These are phyloP conservation scores for Platyura marginata DNA, from an alignment of 1,140 invertebrate species.

Conservation along the genomic window DNA sequence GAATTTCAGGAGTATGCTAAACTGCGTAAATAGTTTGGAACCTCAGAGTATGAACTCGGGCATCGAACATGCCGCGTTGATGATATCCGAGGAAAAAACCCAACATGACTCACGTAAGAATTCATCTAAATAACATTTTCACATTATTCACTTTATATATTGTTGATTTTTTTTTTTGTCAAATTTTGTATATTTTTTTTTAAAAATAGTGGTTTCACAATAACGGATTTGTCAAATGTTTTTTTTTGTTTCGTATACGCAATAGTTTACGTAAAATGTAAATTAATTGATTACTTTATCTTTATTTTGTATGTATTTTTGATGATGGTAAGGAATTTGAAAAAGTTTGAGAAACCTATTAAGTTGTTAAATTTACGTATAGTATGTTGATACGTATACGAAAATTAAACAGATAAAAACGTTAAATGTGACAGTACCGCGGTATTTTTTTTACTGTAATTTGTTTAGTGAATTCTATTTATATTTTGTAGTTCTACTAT, in stretches of 20 bases:
- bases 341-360: no score
- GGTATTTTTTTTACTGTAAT: no score
- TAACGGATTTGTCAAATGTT: neutral
- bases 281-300: neutral
- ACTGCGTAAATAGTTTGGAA: slow-evolving; percentile 63
- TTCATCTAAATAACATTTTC: neutral
- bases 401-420: no score
- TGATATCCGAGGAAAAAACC: slow-evolving; percentile 57
- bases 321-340: no score
- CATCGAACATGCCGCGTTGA: slow-evolving; percentile 52
- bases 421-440: no score
- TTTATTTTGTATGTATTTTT: neutral
- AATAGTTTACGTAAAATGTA: no score
- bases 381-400: no score
- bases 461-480: no score
- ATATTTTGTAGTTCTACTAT: no score
- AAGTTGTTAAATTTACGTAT: no score
- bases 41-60: slow-evolving; percentile 43
- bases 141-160: slow-evolving; percentile 2
- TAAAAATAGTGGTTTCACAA: neutral
- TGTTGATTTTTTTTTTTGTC: slow-evolving; percentile 1
- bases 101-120: slow-evolving; percentile 64
- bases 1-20: slow-evolving; percentile 65
- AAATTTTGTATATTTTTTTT: slow-evolving; percentile 1
- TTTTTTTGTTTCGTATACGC: no score